Evolutionary conservation across 2,797 vertebrate genomes (phyloP).

Genomic region (Acanthornis magna): DNA sequence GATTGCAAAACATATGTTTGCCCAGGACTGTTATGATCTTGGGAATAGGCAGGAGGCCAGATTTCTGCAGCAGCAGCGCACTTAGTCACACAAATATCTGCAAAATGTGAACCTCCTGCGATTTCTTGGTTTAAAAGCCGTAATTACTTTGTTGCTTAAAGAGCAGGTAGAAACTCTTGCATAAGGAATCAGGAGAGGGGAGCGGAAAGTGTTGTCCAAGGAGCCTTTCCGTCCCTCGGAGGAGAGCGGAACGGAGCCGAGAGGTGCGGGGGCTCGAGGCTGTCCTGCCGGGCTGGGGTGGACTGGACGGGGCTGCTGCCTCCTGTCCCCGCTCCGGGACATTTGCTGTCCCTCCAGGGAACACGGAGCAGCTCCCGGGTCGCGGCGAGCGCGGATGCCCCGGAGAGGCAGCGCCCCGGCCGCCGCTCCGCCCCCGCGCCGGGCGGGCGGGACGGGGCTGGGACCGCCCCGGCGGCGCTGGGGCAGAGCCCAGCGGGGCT

Average conservation of each 20-base stretch:
- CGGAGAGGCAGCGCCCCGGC: neutral
- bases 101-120: neutral
- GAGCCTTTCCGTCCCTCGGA: neutral
- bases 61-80: neutral
- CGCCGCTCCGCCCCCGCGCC: neutral
- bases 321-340: no score
- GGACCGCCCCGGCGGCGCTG: neutral
- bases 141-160: neutral
- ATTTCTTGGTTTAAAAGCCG: neutral
- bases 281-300: no score
- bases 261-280: no score
- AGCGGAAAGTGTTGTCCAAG: no score
- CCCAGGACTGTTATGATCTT: constrained; percentile 43
- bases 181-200: neutral
- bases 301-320: neutral
- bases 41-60: constrained; percentile 47
- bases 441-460: neutral
- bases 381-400: no score
- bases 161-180: neutral
- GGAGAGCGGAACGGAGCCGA: neutral
- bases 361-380: accelerated
- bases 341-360: accelerated
- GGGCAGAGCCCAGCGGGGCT: neutral
- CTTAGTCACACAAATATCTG: neutral
- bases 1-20: constrained; percentile 66